These are phyloP conservation scores for Mantis religiosa DNA, from an alignment of 2,888 invertebrate species.

Conservation along the genomic window DNA sequence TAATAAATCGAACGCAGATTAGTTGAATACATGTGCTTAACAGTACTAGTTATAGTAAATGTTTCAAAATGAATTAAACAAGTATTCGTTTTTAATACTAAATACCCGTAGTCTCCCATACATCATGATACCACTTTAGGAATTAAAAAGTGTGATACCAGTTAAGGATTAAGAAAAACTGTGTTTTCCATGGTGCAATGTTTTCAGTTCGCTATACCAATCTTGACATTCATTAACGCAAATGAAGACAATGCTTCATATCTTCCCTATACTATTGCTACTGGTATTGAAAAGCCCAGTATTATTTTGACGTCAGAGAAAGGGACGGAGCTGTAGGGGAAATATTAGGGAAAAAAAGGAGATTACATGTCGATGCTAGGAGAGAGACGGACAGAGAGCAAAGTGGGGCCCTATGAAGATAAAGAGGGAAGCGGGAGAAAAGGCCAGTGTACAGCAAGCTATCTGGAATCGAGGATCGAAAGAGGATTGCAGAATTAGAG, in stretches of 20 bases:
- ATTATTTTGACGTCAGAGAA: neutral
- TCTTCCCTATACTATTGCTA: neutral
- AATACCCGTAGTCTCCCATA: too few relatives aligned
- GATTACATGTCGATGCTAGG: neutral
- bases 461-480: conserved; percentile 4
- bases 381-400: neutral
- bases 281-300: neutral
- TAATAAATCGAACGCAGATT: too few relatives aligned
- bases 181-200: too few relatives aligned
- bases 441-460: neutral
- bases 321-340: neutral
- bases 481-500: conserved; percentile 22
- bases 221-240: neutral
- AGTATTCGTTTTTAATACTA: too few relatives aligned
- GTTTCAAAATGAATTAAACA: too few relatives aligned
- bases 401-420: neutral
- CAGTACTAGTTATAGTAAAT: too few relatives aligned
- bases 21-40: too few relatives aligned
- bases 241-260: neutral
- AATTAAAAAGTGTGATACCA: too few relatives aligned
- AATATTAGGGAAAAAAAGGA: neutral
- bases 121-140: too few relatives aligned
- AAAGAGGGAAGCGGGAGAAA: neutral
- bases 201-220: neutral
- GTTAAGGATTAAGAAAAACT: too few relatives aligned